Evolutionary conservation across 2,797 vertebrate genomes (phyloP).

Genomic region (Rhincodon typus): DNA sequence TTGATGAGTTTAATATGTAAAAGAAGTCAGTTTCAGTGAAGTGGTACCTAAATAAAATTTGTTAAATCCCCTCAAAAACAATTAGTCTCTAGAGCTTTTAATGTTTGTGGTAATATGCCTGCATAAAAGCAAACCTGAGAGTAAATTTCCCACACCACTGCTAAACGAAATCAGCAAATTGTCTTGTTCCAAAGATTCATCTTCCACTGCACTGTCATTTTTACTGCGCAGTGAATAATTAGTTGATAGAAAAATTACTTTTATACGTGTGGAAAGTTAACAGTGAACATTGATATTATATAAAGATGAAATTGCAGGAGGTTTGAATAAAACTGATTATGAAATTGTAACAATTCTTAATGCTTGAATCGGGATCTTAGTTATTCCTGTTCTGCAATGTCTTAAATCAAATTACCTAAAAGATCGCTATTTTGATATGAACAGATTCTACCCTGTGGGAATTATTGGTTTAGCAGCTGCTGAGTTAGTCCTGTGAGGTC

Average conservation of each 20-base stretch:
- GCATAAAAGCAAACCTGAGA: background rate
- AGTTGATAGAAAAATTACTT: background rate
- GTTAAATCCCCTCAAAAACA: background rate
- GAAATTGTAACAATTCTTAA: background rate
- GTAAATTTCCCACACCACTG: background rate
- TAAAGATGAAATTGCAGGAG: background rate
- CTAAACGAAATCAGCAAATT: background rate
- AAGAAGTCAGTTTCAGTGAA: background rate
- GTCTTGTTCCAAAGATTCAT: background rate
- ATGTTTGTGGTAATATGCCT: no score
- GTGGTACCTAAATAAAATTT: background rate
- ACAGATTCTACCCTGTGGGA: conserved; percentile 3
- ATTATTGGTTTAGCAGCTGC: background rate
- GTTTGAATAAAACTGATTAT: background rate
- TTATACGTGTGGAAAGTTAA: background rate
- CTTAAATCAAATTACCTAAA: background rate
- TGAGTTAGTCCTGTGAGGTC: background rate
- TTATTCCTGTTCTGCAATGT: background rate
- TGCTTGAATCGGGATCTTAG: background rate
- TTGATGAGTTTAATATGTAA: background rate
- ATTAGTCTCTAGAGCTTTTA: background rate
- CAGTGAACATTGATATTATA: background rate
- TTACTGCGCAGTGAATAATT: background rate
- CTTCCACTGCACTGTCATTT: background rate
- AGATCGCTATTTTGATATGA: background rate